phyloP scores from a whole-genome alignment of 2,888 invertebrate species.

The Cancer borealis region DNA sequence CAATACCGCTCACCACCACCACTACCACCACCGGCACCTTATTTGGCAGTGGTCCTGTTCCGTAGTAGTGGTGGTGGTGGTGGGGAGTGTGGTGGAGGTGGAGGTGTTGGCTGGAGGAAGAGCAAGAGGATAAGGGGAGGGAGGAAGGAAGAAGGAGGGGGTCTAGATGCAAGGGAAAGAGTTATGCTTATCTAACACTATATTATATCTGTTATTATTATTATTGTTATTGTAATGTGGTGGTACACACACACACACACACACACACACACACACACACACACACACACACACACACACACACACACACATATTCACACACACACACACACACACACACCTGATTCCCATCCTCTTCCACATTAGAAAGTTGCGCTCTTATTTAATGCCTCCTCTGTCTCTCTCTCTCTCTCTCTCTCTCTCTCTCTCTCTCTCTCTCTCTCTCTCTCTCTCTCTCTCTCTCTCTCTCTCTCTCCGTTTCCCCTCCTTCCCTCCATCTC shows the following conservation, averaged over 20 bases:
- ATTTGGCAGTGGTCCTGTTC: background rate
- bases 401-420: background rate
- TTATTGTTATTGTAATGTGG: no score
- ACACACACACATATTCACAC: constrained; percentile 21
- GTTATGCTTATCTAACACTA: background rate
- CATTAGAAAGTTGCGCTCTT: background rate
- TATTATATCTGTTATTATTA: background rate
- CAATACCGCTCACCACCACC: background rate
- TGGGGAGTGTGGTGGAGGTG: background rate
- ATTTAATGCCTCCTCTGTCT: background rate
- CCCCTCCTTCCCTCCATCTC: background rate
- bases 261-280: constrained; percentile 20
- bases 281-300: constrained; percentile 34
- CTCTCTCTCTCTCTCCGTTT: constrained; percentile 47
- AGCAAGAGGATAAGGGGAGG: background rate
- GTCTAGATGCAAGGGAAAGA: background rate
- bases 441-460: constrained; percentile 52
- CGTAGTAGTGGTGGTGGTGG: background rate
- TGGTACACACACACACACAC: no score
- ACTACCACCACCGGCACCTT: background rate
- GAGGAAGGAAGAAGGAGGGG: background rate
- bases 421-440: background rate
- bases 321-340: constrained; percentile 22
- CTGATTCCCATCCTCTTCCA: background rate
- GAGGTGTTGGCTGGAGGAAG: background rate